These are phyloP conservation scores for Heliconius eleuchia DNA, from an alignment of 1,140 invertebrate species.

Conservation along the genomic window DNA sequence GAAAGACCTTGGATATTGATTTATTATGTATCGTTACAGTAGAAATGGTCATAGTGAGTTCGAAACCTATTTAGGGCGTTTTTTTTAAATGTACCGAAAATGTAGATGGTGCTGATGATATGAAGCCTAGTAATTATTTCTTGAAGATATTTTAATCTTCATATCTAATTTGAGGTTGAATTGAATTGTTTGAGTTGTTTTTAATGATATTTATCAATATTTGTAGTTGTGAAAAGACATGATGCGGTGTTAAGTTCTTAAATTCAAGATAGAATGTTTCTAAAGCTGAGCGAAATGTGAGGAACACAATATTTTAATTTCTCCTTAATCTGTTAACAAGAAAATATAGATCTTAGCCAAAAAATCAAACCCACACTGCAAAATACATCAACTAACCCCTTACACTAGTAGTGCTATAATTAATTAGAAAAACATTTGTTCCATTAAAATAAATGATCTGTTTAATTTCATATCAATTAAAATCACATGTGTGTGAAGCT, in stretches of 20 bases:
- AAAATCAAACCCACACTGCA: background rate
- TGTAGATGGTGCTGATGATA: background rate
- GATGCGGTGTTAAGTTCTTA: too few relatives aligned
- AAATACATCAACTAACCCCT: background rate
- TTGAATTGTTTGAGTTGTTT: too few relatives aligned
- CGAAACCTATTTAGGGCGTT: background rate
- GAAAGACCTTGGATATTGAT: constrained; percentile 41
- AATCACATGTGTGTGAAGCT: constrained; percentile 1
- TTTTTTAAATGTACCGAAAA: background rate
- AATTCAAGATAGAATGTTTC: too few relatives aligned
- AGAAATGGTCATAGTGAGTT: background rate
- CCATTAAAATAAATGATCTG: constrained; percentile 6
- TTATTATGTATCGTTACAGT: constrained; percentile 24
- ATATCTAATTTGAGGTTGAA: too few relatives aligned
- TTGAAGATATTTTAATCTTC: too few relatives aligned
- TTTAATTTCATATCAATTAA: constrained; percentile 4
- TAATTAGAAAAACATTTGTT: background rate
- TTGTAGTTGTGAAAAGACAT: too few relatives aligned
- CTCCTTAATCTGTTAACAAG: too few relatives aligned
- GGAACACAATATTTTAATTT: too few relatives aligned
- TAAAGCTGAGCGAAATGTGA: too few relatives aligned
- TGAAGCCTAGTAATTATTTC: too few relatives aligned
- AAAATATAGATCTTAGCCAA: background rate
- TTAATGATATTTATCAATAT: too few relatives aligned
- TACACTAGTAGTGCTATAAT: background rate